Base-by-base conservation (phyloP, 2,113 vertebrate genomes). In the Benitochromis conjunctus region DNA sequence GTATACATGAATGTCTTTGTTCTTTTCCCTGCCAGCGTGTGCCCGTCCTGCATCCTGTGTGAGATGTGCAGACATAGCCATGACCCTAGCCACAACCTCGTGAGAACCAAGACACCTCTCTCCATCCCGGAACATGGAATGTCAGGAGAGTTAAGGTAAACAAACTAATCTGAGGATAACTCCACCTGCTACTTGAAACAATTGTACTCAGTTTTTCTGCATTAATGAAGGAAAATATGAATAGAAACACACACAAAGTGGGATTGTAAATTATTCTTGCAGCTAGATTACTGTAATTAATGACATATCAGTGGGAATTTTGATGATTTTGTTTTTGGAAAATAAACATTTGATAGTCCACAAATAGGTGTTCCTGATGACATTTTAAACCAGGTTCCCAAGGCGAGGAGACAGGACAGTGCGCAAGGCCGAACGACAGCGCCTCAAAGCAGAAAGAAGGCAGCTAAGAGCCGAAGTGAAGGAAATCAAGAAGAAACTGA, bases 401-500 rank as follows among this genome's bases (percentile, higher is more conserved):
- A 97, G 98, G 74, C 97, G 98, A 92, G 97, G 98, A 93, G 98
- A 99, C 95, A 96, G 98, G 95, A 98, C 97, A 71, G 98, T 99
- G 91, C 96, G 98, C 93, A 99, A 99, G 93, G 98, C 98, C 14
- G 99, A 99, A 93, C 97, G 98, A 79, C 98, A 99, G 93, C 97
- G 97, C 69, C 95, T 99, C 91, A 96, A 98, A 95, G 97, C 98
- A 62, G 99, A 99, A 95, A 98, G 99, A 95, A 97, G 97, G 86
- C 99, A 99, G 93, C 96, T 98, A 21, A 98, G 98, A 95, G 98
- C 98, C 57, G 99, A 99, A 89, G 97, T 98, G 89, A 97, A 98
- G 92, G 98, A 99, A 95, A 97, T 99, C 87, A 98, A 99, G 96
- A 99, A 98, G 94, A 99, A 99, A 94, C 96, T 99, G 58, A 97